Evolutionary conservation across 2,888 invertebrate genomes (phyloP).

Genomic region (Acronicta aceris): DNA sequence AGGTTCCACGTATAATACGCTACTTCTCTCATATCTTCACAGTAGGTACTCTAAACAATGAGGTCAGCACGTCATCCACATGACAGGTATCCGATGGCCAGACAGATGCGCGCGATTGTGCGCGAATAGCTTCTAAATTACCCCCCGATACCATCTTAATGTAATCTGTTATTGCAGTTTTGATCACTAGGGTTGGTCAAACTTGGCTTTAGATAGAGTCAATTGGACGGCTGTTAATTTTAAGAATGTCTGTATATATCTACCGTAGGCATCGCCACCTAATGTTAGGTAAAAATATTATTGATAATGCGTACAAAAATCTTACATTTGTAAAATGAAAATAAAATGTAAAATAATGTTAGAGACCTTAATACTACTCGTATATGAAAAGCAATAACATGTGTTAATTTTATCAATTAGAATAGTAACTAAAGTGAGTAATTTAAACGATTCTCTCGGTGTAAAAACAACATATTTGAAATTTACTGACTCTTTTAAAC

Average conservation of each 20-base stretch:
- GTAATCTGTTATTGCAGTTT: slow-evolving; percentile 24
- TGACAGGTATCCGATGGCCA: slow-evolving; percentile 46
- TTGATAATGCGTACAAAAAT: too few relatives aligned
- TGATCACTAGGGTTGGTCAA: slow-evolving; percentile 6
- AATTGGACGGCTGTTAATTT: background rate
- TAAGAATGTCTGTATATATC: background rate
- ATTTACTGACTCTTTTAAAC: slow-evolving; percentile 54
- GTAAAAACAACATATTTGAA: slow-evolving; percentile 48
- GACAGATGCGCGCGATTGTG: slow-evolving; percentile 72
- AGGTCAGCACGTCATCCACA: slow-evolving; percentile 18
- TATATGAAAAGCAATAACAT: too few relatives aligned
- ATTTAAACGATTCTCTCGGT: background rate
- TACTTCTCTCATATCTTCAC: background rate
- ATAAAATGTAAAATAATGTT: too few relatives aligned
- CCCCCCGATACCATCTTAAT: slow-evolving; percentile 47
- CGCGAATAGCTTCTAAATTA: slow-evolving; percentile 69
- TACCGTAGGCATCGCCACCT: too few relatives aligned
- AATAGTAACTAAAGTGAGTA: too few relatives aligned
- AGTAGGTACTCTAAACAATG: too few relatives aligned
- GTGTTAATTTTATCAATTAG: too few relatives aligned
- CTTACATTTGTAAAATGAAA: too few relatives aligned
- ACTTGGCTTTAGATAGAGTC: background rate
- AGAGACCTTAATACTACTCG: too few relatives aligned
- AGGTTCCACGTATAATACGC: too few relatives aligned
- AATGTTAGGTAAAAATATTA: too few relatives aligned